Conservation (phyloP, 2,888 invertebrate species). For the Linnaemya tessellans region DNA sequence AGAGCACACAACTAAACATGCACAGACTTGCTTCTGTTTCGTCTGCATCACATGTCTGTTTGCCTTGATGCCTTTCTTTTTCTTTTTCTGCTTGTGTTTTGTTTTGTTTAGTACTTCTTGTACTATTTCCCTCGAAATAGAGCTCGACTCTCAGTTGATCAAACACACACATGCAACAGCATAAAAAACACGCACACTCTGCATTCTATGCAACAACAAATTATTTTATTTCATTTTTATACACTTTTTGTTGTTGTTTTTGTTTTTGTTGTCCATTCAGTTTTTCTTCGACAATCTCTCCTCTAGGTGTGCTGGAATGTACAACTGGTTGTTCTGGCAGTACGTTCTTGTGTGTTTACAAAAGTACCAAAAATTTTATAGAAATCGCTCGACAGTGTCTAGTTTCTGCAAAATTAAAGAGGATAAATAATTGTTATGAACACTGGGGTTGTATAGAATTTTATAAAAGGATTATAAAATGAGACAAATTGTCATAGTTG, state of each 20-base stretch:
- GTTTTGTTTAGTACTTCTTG: constrained; percentile 29
- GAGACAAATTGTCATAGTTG: too few relatives aligned
- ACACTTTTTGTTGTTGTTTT: constrained; percentile 13
- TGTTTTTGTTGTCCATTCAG: constrained; percentile 13
- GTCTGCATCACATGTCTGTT: constrained; percentile 54
- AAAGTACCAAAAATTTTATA: background rate
- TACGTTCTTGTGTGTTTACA: background rate
- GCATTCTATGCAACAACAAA: constrained; percentile 18
- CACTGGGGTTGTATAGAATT: too few relatives aligned
- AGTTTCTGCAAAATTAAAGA: background rate
- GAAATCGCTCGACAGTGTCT: background rate
- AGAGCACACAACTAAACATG: constrained; percentile 16
- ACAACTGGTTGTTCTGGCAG: background rate
- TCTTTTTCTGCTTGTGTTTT: constrained; percentile 15
- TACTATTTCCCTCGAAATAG: constrained; percentile 36
- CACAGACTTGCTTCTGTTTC: constrained; percentile 51
- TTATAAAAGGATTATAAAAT: too few relatives aligned
- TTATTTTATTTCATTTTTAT: constrained; percentile 39
- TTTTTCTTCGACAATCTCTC: constrained; percentile 11
- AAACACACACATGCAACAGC: background rate
- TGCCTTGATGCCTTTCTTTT: constrained; percentile 25
- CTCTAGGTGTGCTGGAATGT: background rate
- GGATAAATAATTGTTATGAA: background rate
- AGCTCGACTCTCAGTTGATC: constrained; percentile 40
- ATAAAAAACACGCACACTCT: constrained; percentile 21